These are phyloP conservation scores for Galbula dea DNA, from an alignment of 2,113 vertebrate genomes.

Conservation along the genomic window DNA sequence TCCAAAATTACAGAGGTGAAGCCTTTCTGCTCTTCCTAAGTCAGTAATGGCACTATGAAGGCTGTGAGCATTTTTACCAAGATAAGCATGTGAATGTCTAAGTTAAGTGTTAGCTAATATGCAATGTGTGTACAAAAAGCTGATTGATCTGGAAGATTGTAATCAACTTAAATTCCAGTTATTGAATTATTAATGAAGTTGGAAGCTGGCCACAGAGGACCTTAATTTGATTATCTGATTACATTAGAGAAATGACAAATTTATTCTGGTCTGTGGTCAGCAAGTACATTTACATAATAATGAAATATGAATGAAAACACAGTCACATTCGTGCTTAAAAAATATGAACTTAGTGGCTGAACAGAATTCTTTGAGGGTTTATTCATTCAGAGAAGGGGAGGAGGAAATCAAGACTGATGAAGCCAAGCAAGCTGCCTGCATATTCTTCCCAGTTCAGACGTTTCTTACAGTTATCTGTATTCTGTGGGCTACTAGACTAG, in stretches of 20 bases:
- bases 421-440: background rate
- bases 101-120: constrained; percentile 4
- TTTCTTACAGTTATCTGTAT: background rate
- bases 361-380: background rate
- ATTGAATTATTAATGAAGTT: constrained; percentile 30
- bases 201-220: background rate
- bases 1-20: background rate
- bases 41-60: background rate
- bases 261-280: background rate
- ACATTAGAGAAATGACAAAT: background rate
- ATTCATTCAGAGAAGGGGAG: background rate
- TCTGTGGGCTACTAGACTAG: background rate
- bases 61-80: background rate
- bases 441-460: background rate
- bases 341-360: background rate
- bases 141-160: constrained; percentile 9
- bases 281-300: background rate
- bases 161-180: constrained; percentile 16
- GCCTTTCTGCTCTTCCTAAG: background rate
- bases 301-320: background rate
- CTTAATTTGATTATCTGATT: background rate
- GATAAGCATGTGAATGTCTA: background rate
- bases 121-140: background rate
- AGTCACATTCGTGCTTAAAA: background rate
- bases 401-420: background rate